Evolutionary conservation across 1,140 invertebrate genomes (phyloP), one percentile per base, ranked within the genome.

Genomic region (Intoshia linei): DNA sequence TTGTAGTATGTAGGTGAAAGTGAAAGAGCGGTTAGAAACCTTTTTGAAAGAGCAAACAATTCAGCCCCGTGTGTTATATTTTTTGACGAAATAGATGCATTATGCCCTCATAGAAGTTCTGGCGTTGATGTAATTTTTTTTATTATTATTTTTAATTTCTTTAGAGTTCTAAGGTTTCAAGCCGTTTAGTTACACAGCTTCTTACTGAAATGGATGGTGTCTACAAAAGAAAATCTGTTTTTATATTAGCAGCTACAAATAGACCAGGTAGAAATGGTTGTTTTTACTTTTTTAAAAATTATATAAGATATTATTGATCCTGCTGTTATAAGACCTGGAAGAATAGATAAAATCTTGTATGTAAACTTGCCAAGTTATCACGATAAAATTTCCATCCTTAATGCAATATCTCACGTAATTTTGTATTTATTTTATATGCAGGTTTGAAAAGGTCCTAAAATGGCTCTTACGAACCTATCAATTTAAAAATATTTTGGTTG

Each of bases 131-230:
- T 65, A 47, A 50, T 37, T 15, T 23, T 14, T 30, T 40, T 32
- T 13, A 37, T 35, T 22, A 34, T 37, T 20, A 40, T 10, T 24
- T n/a, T 33, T 17, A 17, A 33, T 10, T 7, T 33, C 32, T 7
- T 25, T 7, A 14, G 7, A 15, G 14, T 13, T 13, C 14, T 33
- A 10, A 33, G 7, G 7, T 13, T 33, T 33, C 15, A 27, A 27
- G 24, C 7, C 65, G 83, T 15, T 73, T 95, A 15, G 83, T 95
- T 0, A 95, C 92, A 56, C 84, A 93, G 54, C 62, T 98, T 47
- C 56, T 98, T 17, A 92, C 84, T 1, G 87, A 95, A 66, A 92
- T 98, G 83, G 84, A 95, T 54, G 87, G 87, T 4, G 65, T 93
- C 13, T 74, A 83, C 53, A 67, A 66, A 22, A 69, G 75, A 46